phyloP scores from a whole-genome alignment of 2,113 vertebrate species.

The Lophochroa leadbeateri region DNA sequence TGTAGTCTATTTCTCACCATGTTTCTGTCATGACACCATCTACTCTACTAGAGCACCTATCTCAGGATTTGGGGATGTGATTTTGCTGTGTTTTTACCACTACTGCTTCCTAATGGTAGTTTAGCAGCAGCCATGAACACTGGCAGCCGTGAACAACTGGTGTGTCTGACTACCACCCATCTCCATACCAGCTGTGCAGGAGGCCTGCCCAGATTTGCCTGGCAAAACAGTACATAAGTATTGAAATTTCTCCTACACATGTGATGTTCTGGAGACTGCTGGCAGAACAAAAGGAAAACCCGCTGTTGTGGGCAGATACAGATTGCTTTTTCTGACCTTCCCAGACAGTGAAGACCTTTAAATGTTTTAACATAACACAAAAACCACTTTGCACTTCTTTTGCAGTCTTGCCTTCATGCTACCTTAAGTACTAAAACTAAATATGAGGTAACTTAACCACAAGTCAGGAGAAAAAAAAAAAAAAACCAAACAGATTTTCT shows the following conservation, averaged over 20 bases:
- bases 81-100: background rate
- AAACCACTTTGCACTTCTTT: background rate
- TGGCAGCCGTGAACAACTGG: too few relatives aligned
- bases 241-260: background rate
- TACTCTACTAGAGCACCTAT: background rate
- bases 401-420: background rate
- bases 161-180: background rate
- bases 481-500: background rate
- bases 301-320: background rate
- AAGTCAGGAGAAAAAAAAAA: background rate
- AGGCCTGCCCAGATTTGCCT: background rate
- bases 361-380: background rate
- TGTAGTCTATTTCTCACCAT: background rate
- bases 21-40: background rate
- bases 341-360: background rate
- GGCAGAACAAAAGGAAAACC: background rate
- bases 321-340: background rate
- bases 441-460: background rate
- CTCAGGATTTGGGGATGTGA: accelerated
- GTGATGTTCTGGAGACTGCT: background rate
- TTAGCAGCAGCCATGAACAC: background rate
- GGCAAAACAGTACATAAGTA: background rate
- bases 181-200: background rate
- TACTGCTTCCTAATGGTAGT: background rate
- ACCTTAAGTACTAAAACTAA: background rate